phyloP scores from a whole-genome alignment of 2,113 vertebrate genomes.

The Suncus etruscus region DNA sequence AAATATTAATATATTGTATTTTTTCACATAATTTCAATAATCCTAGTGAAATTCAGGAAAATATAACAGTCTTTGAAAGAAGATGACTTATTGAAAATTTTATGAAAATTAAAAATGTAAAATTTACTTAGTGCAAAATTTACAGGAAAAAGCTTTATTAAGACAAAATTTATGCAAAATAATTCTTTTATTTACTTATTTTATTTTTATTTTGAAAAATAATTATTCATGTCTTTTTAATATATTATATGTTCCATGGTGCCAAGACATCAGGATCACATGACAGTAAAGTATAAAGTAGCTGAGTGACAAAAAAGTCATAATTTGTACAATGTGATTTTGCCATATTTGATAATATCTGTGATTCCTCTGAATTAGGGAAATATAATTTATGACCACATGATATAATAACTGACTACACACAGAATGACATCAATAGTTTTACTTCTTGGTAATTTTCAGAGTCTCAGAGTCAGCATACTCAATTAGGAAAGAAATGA shows the following conservation, averaged over 20 bases:
- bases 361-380: constrained; percentile 62
- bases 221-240: constrained; percentile 41
- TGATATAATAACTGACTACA: constrained; percentile 28
- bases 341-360: constrained; percentile 55
- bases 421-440: constrained; percentile 47
- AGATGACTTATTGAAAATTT: neutral
- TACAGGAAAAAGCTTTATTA: constrained; percentile 50
- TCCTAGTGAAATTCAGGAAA: constrained; percentile 29
- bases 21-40: constrained; percentile 19
- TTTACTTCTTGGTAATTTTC: constrained; percentile 49
- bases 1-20: constrained; percentile 29
- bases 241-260: constrained; percentile 49
- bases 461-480: constrained; percentile 65
- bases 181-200: constrained; percentile 3
- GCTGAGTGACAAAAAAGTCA: constrained; percentile 41
- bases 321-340: constrained; percentile 78
- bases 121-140: constrained; percentile 50
- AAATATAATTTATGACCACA: constrained; percentile 66
- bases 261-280: constrained; percentile 27
- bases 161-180: neutral
- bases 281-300: constrained; percentile 52
- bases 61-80: neutral
- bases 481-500: constrained; percentile 80
- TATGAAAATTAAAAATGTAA: neutral
- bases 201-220: too few relatives aligned